Conservation (phyloP, 2,113 vertebrate species). For the Hydrolagus affinis region DNA sequence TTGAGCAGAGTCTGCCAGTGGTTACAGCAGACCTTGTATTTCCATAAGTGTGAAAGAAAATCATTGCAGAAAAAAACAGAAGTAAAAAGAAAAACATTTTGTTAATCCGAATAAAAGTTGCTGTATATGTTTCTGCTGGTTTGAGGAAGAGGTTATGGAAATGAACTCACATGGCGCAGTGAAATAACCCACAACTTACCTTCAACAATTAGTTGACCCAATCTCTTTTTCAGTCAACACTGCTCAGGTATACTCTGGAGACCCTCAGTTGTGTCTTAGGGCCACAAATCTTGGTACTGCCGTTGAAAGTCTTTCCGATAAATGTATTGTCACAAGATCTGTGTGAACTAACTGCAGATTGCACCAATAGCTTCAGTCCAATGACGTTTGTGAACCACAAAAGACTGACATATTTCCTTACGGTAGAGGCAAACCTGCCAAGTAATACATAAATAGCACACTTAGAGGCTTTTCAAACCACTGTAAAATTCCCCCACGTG, state of each 20-base stretch:
- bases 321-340: not conserved
- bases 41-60: too few species aligned
- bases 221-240: not conserved
- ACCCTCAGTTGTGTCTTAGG: not conserved
- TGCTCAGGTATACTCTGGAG: not conserved
- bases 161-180: not conserved
- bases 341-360: not conserved
- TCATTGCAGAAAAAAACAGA: too few species aligned
- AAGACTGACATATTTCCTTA: not conserved
- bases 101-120: not conserved
- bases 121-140: not conserved
- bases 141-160: not conserved
- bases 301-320: too few species aligned
- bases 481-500: not conserved
- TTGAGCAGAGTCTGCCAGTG: too few species aligned
- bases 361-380: not conserved
- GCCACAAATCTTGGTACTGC: too few species aligned
- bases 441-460: not conserved
- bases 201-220: not conserved
- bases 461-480: not conserved
- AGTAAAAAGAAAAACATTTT: too few species aligned
- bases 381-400: constrained; percentile 4
- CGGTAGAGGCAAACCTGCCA: not conserved
- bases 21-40: too few species aligned
- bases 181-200: not conserved